Percentiles rank a stretch among this genome's conserved stretches.
These are phyloP conservation scores for Mungos mungo DNA, from an alignment of 2,113 vertebrate species.

Conservation along the genomic window DNA sequence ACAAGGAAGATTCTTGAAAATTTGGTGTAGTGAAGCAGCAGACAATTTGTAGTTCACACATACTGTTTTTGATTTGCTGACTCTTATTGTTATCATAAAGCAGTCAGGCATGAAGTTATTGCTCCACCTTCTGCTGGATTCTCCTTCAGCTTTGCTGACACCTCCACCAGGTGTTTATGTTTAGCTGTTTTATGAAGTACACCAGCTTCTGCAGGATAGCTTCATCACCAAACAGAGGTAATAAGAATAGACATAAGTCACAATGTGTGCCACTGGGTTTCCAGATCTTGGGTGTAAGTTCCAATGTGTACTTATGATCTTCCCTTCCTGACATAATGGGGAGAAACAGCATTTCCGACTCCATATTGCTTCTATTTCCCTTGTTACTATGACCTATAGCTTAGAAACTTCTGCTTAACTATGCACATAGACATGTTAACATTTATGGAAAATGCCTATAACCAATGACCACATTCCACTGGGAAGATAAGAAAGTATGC, in stretches of 20 bases:
- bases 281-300: background rate
- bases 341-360: background rate
- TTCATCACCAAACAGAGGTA: background rate
- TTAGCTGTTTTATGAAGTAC: background rate
- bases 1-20: background rate
- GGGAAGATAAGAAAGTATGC: background rate
- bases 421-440: background rate
- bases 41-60: background rate
- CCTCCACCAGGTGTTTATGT: background rate
- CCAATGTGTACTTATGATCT: background rate
- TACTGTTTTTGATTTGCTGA: background rate
- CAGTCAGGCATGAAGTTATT: too few species aligned
- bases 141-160: background rate
- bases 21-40: background rate
- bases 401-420: background rate
- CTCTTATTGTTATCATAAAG: background rate
- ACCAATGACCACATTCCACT: background rate
- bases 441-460: background rate
- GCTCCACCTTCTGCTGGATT: background rate
- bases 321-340: background rate
- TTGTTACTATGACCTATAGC: background rate
- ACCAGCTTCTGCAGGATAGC: background rate
- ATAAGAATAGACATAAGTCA: background rate
- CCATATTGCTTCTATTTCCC: background rate
- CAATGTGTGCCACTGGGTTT: background rate